Percentiles rank a stretch among this genome's conserved stretches.
Conservation (phyloP, 2,888 invertebrate genomes). For the Macrosoma leucophasiata region DNA sequence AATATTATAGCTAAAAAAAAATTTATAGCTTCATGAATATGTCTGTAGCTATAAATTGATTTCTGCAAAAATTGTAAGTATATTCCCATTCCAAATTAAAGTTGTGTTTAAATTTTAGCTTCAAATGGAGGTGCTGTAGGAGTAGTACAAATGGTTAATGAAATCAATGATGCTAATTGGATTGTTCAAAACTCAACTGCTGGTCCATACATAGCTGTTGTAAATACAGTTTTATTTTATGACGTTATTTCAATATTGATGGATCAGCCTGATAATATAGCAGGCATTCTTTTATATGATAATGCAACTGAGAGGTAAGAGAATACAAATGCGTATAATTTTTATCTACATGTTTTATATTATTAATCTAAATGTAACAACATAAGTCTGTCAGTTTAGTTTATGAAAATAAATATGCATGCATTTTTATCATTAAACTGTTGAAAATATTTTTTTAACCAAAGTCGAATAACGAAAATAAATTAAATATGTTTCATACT, state of each 20-base stretch:
- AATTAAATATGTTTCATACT: constrained; percentile 16
- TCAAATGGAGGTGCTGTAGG: constrained; percentile 87
- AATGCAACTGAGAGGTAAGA: constrained; percentile 60
- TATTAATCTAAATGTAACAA: constrained; percentile 5
- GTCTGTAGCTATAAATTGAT: no score
- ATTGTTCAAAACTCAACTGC: constrained; percentile 82
- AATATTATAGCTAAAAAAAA: no score
- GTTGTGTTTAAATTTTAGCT: constrained; percentile 66
- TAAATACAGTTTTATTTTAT: constrained; percentile 79
- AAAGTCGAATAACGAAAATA: neutral
- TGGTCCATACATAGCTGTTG: constrained; percentile 86
- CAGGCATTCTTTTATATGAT: constrained; percentile 79
- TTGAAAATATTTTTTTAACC: neutral
- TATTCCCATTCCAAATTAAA: no score
- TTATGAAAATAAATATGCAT: neutral
- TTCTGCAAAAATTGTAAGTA: no score
- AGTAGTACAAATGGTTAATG: constrained; percentile 83
- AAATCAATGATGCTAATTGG: constrained; percentile 82
- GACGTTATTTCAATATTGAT: constrained; percentile 71
- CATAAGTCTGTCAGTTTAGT: neutral
- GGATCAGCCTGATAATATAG: constrained; percentile 70
- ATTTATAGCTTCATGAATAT: no score
- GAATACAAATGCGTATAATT: no score
- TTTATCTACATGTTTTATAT: constrained; percentile 11
- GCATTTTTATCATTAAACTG: neutral